A percentile compares a stretch with the other conserved stretches of the same genome.
Evolutionary conservation across 2,888 invertebrate genomes (phyloP).

Genomic region (Dicroscelio sp.): DNA sequence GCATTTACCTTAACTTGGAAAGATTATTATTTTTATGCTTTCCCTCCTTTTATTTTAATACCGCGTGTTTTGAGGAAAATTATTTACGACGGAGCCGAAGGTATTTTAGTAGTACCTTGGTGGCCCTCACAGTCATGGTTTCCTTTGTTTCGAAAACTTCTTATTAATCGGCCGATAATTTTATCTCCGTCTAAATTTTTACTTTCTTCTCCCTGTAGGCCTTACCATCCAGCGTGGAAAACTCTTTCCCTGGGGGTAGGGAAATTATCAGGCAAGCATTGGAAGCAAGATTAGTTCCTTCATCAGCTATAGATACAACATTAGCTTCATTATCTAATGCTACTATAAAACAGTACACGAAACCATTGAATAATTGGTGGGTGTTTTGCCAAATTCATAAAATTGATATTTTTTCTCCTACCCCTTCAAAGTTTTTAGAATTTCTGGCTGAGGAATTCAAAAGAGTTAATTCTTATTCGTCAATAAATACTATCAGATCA

Average conservation of each 20-base stretch:
- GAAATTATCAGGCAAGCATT: too few species aligned
- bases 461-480: too few species aligned
- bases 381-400: too few species aligned
- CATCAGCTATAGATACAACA: too few species aligned
- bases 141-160: background rate
- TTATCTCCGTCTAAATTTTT: slow-evolving; percentile 80
- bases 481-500: too few species aligned
- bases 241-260: slow-evolving; percentile 87
- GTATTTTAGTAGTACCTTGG: slow-evolving; percentile 79
- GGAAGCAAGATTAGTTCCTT: too few species aligned
- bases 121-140: slow-evolving; percentile 46
- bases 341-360: too few species aligned
- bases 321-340: too few species aligned
- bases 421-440: too few species aligned
- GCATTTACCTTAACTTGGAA: slow-evolving; percentile 77
- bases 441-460: too few species aligned
- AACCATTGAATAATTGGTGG: too few species aligned
- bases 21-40: slow-evolving; percentile 73
- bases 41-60: slow-evolving; percentile 80
- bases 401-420: too few species aligned
- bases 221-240: slow-evolving; percentile 79
- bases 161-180: slow-evolving; percentile 52
- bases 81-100: slow-evolving; percentile 41
- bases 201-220: slow-evolving; percentile 81
- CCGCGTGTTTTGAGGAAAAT: slow-evolving; percentile 74